These are phyloP conservation scores for Gallinago nigripennis DNA, from an alignment of 2,797 vertebrate genomes.

Conservation along the genomic window DNA sequence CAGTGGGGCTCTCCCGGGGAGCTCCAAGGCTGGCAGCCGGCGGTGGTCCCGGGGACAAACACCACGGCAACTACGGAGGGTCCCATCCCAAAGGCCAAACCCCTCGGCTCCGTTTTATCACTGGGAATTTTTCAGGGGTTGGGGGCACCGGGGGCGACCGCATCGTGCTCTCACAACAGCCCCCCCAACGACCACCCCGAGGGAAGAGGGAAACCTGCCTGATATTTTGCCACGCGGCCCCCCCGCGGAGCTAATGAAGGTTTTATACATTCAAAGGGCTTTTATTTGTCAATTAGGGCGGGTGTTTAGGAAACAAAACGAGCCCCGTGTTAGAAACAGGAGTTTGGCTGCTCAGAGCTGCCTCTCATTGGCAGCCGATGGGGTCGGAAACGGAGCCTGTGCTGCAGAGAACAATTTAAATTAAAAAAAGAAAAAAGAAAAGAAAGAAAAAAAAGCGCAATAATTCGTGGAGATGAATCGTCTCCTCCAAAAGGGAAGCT, in stretches of 20 bases:
- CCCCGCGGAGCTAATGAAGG: not conserved
- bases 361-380: conserved; percentile 2
- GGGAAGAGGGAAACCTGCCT: not conserved
- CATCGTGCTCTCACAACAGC: too few relatives aligned
- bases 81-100: too few relatives aligned
- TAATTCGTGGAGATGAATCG: conserved; percentile 33
- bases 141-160: too few relatives aligned
- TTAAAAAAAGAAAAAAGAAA: conserved; percentile 39
- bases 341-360: not conserved
- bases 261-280: not conserved
- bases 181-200: not conserved
- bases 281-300: not conserved
- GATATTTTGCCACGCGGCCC: not conserved
- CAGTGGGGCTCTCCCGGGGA: not conserved
- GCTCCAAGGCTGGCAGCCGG: not conserved
- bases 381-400: not conserved
- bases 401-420: conserved; percentile 32
- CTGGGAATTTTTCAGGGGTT: too few relatives aligned
- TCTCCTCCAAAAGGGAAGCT: not conserved
- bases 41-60: too few relatives aligned
- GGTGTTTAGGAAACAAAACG: not conserved
- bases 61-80: too few relatives aligned
- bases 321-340: not conserved
- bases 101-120: too few relatives aligned
- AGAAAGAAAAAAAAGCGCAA: not conserved